These are phyloP conservation scores for Promerops cafer DNA, from an alignment of 2,113 vertebrate species.

Conservation along the genomic window DNA sequence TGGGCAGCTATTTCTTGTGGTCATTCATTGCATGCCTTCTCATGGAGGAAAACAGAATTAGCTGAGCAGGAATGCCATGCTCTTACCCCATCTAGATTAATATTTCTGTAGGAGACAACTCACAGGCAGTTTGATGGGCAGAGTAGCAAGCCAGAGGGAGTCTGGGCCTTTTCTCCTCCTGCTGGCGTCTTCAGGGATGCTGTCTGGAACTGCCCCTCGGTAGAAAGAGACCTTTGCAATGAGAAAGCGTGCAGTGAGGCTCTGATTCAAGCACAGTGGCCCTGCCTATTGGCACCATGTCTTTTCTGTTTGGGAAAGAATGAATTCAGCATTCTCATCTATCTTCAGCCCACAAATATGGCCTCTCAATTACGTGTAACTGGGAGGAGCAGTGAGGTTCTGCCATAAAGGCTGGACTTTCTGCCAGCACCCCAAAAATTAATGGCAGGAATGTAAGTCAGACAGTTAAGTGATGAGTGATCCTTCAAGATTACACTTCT, in stretches of 20 bases:
- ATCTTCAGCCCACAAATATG: not conserved
- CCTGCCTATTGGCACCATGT: not conserved
- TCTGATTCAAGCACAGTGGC: not conserved
- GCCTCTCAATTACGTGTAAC: not conserved
- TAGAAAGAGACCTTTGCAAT: slow-evolving; percentile 92
- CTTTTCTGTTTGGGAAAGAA: not conserved
- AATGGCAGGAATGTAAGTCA: not conserved
- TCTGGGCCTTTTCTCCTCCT: slow-evolving; percentile 80
- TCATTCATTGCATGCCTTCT: not conserved
- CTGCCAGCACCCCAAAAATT: not conserved
- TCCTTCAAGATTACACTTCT: not conserved
- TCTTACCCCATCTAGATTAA: not conserved
- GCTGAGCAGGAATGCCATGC: not conserved
- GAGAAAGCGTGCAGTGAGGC: not conserved
- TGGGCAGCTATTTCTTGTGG: not conserved
- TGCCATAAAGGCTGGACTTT: not conserved
- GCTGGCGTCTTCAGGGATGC: slow-evolving; percentile 82
- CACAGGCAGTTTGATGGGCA: slow-evolving; percentile 90
- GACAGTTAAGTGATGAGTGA: not conserved
- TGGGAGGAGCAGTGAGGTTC: not conserved
- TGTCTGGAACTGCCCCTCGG: slow-evolving; percentile 79
- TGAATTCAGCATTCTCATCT: not conserved
- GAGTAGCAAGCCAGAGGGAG: slow-evolving; percentile 87
- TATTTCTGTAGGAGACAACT: not conserved
- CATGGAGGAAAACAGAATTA: not conserved